phyloP scores from a whole-genome alignment of 2,797 vertebrate species.

The Lacerta viridis region DNA sequence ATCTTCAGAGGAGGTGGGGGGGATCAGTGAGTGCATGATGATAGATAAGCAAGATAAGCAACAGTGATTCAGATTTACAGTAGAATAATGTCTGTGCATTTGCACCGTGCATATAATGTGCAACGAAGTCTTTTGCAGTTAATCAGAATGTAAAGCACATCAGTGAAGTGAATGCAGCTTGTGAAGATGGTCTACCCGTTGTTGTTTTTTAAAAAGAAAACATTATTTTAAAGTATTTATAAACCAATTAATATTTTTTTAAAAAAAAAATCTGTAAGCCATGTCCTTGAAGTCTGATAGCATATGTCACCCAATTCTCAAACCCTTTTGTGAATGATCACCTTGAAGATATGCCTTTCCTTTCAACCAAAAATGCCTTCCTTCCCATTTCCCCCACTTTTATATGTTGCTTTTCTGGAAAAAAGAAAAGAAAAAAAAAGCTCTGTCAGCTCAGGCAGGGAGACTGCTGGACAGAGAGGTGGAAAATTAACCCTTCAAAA shows the following conservation, averaged over 20 bases:
- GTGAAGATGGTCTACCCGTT: not conserved
- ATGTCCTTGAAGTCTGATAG: not conserved
- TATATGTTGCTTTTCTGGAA: no score
- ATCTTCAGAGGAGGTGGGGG: not conserved
- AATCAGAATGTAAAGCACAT: not conserved
- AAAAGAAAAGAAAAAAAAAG: no score
- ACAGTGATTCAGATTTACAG: not conserved
- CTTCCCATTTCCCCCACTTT: no score
- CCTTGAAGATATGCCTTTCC: not conserved
- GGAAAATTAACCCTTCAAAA: no score
- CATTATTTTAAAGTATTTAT: no score
- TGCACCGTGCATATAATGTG: not conserved
- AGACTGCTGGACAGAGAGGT: no score
- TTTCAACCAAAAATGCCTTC: not conserved
- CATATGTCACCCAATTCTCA: not conserved
- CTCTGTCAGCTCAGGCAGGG: no score
- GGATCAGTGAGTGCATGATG: not conserved
- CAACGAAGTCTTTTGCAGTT: not conserved
- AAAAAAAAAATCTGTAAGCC: not conserved
- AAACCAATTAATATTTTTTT: no score
- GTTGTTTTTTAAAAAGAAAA: no score
- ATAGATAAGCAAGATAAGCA: not conserved
- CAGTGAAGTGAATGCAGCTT: not conserved
- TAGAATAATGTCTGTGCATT: not conserved
- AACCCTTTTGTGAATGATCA: not conserved